Evolutionary conservation across 1,140 invertebrate species (phyloP), one percentile per base, ranked within the genome.

Genomic region (Plectrocnemia conspersa): DNA sequence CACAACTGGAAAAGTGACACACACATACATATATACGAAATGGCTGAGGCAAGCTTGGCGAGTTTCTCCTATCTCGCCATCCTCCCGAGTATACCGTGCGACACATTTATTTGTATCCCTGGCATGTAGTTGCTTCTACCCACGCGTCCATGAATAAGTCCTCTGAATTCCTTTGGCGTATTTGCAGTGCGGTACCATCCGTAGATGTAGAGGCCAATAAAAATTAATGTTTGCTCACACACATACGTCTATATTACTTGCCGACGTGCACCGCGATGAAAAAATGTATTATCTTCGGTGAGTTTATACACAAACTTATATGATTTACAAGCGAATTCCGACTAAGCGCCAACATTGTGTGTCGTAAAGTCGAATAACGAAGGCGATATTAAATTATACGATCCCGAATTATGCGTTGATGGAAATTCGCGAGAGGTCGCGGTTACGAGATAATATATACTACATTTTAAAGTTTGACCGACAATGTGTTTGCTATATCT

Each of bases 51-150:
- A 33, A 16, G 32, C 32, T 38, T 38, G 47, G 21, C 22, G 21
- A 7, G 47, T 32, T 36, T 38, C 7, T 16, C 35, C 47, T 50
- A 50, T 38, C 33, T 38, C 33, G 42, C 15, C 27, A 47, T 47
- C 45, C n/a, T n/a, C n/a, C 33, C 13, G 46, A 15, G 23, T n/a
- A n/a, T n/a, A n/a, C 46, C 44, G 16, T 38, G 47, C 33, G 47
- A 50, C 47, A 45, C 42, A 50, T 50, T 33, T 50, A 50, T 50
- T 50, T 50, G 33, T 38, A 29, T 15, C 25, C 47, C 18, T n/a
- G 47, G 32, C 33, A 50, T 50, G 47, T 50, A 50, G 47, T 38
- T 35, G 47, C 46, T 32, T 22, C 46, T 48, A 22, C 47, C 47
- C 47, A 50, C 47, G 35, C 47, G 35, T 15, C 23, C 21, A 6